Conservation (phyloP, 2,888 invertebrate species). For the Aleiodes alternator region DNA sequence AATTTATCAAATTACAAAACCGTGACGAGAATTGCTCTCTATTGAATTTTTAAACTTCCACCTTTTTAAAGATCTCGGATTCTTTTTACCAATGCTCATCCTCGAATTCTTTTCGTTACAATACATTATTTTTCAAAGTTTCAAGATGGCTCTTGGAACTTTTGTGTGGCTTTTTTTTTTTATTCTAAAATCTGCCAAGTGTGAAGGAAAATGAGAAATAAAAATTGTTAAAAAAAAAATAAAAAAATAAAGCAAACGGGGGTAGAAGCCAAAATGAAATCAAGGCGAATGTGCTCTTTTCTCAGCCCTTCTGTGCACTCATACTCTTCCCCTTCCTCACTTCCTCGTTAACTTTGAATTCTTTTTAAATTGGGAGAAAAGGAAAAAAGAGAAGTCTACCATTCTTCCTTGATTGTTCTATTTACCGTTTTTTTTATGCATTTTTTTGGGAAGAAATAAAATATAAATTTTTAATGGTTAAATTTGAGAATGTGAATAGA, state of each 20-base stretch:
- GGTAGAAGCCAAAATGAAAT: slow-evolving; percentile 18
- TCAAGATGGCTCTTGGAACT: no score
- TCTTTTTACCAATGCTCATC: not conserved
- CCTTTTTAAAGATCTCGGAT: not conserved
- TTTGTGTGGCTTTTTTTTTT: not conserved
- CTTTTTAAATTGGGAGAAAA: slow-evolving; percentile 13
- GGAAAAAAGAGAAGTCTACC: not conserved
- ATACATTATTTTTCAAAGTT: no score
- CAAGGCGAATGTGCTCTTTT: slow-evolving; percentile 1
- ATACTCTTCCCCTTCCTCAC: slow-evolving; percentile 5
- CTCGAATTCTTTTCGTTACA: not conserved
- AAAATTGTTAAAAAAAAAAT: not conserved
- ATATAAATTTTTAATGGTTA: no score
- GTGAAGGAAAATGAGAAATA: slow-evolving; percentile 1
- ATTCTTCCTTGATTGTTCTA: not conserved
- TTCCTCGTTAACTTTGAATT: slow-evolving; percentile 9
- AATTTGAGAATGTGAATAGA: no score
- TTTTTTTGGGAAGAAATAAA: not conserved
- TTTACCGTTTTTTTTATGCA: not conserved
- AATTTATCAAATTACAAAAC: slow-evolving; percentile 73
- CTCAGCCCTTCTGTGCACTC: slow-evolving; percentile 21
- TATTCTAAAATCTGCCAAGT: not conserved
- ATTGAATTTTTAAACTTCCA: not conserved
- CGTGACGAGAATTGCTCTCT: slow-evolving; percentile 66
- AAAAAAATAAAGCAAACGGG: not conserved